Percentiles rank a stretch among this genome's conserved stretches.
These are phyloP conservation scores for Psephotus haematonotus DNA, from an alignment of 2,113 vertebrate genomes.

Conservation along the genomic window DNA sequence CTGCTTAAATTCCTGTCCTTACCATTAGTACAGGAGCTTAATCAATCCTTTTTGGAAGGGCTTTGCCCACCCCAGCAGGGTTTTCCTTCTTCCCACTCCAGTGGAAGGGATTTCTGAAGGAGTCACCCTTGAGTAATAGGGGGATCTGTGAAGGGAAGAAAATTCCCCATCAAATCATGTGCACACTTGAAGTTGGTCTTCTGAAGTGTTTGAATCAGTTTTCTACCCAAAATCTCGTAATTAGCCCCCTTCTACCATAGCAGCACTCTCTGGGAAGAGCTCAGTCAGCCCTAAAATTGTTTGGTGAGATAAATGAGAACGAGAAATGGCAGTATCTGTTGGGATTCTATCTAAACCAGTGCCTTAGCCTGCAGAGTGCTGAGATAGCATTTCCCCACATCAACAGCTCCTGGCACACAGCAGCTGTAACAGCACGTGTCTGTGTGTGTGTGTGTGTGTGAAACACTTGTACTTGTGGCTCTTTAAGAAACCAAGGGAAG, in stretches of 20 bases:
- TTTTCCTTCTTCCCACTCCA: not conserved
- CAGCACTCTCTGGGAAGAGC: not conserved
- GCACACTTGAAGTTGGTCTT: not conserved
- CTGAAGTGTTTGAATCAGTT: not conserved
- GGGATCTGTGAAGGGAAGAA: not conserved
- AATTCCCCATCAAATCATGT: not conserved
- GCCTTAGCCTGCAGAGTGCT: not conserved
- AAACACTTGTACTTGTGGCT: not conserved
- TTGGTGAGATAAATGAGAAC: not conserved
- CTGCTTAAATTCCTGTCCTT: not conserved
- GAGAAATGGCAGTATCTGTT: not conserved
- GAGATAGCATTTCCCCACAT: not conserved
- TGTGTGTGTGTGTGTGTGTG: rapidly evolving
- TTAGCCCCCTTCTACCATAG: not conserved
- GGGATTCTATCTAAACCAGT: not conserved
- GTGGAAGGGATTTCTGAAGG: not conserved
- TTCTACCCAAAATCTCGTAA: not conserved
- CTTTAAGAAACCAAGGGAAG: not conserved
- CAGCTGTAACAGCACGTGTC: not conserved
- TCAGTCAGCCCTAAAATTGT: constrained; percentile 30
- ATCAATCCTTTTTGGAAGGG: not conserved
- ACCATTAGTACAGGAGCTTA: not conserved
- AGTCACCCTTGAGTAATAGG: rapidly evolving
- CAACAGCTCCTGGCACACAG: not conserved
- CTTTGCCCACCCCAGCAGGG: not conserved